A percentile compares a stretch with the other conserved stretches of the same genome.
Conservation (phyloP, 2,888 invertebrate genomes). For the Operophtera brumata region DNA sequence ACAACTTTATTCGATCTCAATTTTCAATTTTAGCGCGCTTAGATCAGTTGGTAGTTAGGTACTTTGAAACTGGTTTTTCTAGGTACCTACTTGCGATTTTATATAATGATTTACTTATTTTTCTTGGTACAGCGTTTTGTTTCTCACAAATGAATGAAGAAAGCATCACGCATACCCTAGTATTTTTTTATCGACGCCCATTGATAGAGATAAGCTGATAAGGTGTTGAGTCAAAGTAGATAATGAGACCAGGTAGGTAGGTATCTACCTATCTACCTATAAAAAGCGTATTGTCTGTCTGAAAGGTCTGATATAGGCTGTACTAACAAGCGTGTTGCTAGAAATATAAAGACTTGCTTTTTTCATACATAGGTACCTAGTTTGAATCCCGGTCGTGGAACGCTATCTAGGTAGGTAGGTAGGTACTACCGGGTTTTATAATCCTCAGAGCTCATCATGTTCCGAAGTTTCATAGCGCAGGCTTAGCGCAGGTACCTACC, state of each 20-base stretch:
- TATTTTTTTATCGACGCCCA: slow-evolving; percentile 52
- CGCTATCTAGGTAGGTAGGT: no score
- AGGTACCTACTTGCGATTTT: neutral
- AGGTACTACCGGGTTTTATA: no score
- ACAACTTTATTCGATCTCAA: neutral
- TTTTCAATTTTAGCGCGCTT: neutral
- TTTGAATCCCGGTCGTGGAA: no score
- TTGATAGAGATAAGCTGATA: slow-evolving; percentile 71
- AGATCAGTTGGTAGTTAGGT: neutral
- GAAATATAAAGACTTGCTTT: no score
- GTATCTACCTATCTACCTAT: neutral
- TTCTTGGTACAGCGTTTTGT: slow-evolving; percentile 9
- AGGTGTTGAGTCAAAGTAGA: slow-evolving; percentile 55
- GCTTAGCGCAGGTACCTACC: no score
- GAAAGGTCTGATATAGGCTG: no score
- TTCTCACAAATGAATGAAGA: slow-evolving; percentile 35
- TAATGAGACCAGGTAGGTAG: slow-evolving; percentile 49
- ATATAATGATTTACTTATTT: neutral
- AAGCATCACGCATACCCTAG: slow-evolving; percentile 32
- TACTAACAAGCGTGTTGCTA: no score
- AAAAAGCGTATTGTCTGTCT: no score
- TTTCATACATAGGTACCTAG: no score
- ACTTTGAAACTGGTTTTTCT: neutral
- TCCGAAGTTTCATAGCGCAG: no score
- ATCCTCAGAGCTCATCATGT: no score